Evolutionary conservation across 2,113 vertebrate genomes (phyloP).

Genomic region (Hyla sarda): DNA sequence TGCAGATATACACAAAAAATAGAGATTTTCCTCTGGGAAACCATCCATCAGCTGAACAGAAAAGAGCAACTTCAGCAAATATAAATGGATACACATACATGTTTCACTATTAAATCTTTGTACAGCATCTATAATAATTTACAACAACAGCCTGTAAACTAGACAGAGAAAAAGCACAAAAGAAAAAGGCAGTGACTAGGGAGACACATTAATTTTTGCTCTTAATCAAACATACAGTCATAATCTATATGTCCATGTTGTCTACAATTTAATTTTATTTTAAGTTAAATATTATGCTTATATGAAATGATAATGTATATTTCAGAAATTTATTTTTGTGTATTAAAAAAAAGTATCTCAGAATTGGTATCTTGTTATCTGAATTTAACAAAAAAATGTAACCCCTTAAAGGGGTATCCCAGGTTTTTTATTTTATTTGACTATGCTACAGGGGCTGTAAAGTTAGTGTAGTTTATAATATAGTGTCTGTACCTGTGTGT

Average conservation of each 20-base stretch:
- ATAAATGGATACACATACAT: slow-evolving; percentile 21
- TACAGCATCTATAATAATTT: slow-evolving; percentile 13
- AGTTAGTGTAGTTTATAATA: no score
- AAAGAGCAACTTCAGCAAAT: slow-evolving; percentile 43
- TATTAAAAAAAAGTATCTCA: no score
- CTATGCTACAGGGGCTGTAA: no score
- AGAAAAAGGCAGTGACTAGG: not conserved
- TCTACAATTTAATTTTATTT: not conserved
- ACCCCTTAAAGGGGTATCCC: no score
- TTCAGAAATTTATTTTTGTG: no score
- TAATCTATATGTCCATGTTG: not conserved
- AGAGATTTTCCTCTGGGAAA: slow-evolving; percentile 18
- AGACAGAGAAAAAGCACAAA: slow-evolving; percentile 2
- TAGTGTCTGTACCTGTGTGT: no score
- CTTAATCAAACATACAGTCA: not conserved
- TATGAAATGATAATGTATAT: not conserved
- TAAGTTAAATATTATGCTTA: not conserved
- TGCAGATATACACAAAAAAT: slow-evolving; percentile 20
- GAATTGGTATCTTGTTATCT: no score
- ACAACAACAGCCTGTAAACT: not conserved
- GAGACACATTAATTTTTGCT: not conserved
- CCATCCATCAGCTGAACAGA: slow-evolving; percentile 9
- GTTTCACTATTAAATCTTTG: not conserved
- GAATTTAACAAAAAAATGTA: no score
- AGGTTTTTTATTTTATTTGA: no score